phyloP scores from a whole-genome alignment of 2,888 invertebrate genomes.

The Seira musarum region DNA sequence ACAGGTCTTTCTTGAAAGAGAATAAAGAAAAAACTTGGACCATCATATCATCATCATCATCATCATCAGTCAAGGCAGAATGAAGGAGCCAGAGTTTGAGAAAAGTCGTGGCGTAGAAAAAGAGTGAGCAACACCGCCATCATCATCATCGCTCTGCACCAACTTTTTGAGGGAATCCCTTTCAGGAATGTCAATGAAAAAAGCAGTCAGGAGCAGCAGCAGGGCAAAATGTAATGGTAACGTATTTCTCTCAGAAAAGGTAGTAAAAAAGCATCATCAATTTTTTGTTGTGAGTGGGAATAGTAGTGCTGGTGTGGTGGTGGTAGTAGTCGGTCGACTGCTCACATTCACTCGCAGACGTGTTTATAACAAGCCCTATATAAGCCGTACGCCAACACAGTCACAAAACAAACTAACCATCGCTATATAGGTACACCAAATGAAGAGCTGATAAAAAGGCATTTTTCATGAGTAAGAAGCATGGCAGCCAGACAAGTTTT shows the following conservation, averaged over 20 bases:
- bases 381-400: neutral
- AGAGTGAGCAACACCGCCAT: constrained; percentile 12
- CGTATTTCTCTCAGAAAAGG: no score
- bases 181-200: constrained; percentile 69
- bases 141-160: constrained; percentile 23
- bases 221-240: no score
- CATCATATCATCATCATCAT: constrained; percentile 7
- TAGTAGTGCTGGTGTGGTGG: no score
- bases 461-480: constrained; percentile 11
- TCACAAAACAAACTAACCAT: neutral
- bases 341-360: neutral
- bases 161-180: constrained; percentile 67
- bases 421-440: neutral
- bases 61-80: constrained; percentile 19
- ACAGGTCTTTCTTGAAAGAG: constrained; percentile 43
- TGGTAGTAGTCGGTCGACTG: no score
- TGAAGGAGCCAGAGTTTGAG: constrained; percentile 40
- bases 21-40: constrained; percentile 22
- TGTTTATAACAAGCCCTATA: neutral
- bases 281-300: neutral
- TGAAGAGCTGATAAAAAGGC: neutral
- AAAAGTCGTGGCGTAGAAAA: neutral
- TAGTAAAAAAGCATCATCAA: neutral
- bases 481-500: constrained; percentile 37
- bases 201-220: constrained; percentile 33